Evolutionary conservation across 2,888 invertebrate genomes (phyloP).

Genomic region (Xestia ashworthii): DNA sequence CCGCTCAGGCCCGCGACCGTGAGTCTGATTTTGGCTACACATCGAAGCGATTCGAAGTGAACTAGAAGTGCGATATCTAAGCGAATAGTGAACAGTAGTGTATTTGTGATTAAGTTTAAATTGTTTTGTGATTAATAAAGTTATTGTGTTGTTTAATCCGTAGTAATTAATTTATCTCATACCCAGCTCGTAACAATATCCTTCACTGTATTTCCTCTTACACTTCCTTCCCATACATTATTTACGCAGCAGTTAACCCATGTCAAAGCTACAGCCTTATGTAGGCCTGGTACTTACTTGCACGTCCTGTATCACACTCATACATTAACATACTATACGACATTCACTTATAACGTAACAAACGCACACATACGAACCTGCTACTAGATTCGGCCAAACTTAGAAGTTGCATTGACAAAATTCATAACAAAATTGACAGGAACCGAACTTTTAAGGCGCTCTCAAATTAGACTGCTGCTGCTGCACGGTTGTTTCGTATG

Average conservation of each 20-base stretch:
- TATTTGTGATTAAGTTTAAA: too few relatives aligned
- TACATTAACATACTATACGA: conserved; percentile 5
- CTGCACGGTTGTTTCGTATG: too few relatives aligned
- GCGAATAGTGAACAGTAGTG: too few relatives aligned
- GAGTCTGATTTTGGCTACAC: too few relatives aligned
- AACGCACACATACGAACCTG: conserved; percentile 2
- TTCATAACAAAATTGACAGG: not conserved
- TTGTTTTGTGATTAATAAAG: too few relatives aligned
- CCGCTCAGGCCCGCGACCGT: too few relatives aligned
- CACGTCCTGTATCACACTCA: conserved; percentile 16
- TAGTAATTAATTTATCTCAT: too few relatives aligned
- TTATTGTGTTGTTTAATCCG: too few relatives aligned
- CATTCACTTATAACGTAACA: not conserved
- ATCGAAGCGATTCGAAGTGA: too few relatives aligned
- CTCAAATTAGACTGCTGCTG: too few relatives aligned
- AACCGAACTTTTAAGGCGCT: not conserved
- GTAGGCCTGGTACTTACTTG: conserved; percentile 26
- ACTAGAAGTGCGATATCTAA: too few relatives aligned
- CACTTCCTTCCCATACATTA: not conserved
- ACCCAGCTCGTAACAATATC: too few relatives aligned
- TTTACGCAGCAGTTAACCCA: conserved; percentile 28
- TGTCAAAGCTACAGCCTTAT: conserved; percentile 31
- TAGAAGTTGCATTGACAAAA: conserved; percentile 10
- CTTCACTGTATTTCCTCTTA: not conserved
- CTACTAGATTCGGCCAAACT: conserved; percentile 9